A percentile compares a stretch with the other conserved stretches of the same genome.
These are phyloP conservation scores for Lepidurus packardi DNA, from an alignment of 1,140 invertebrate genomes.

Conservation along the genomic window DNA sequence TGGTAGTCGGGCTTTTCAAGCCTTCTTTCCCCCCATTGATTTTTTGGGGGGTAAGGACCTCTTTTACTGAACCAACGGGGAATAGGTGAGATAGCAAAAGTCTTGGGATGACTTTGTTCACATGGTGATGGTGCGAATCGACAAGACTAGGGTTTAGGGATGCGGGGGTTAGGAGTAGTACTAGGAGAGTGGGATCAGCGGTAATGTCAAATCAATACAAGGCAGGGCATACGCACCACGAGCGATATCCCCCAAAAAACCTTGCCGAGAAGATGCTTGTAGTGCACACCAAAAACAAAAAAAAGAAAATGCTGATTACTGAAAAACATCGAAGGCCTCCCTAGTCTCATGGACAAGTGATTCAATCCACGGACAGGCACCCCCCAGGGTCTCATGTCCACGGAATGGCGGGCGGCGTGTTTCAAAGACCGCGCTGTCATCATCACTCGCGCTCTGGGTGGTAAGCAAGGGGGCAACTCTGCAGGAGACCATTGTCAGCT, in stretches of 20 bases:
- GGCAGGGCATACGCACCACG: background rate
- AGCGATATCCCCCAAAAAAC: background rate
- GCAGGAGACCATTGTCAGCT: constrained; percentile 10
- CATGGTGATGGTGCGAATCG: constrained; percentile 1
- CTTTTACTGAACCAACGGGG: background rate
- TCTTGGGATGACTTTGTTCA: constrained; percentile 8
- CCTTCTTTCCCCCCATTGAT: background rate
- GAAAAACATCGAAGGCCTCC: constrained; percentile 15
- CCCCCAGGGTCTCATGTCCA: constrained; percentile 25
- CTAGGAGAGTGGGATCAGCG: background rate
- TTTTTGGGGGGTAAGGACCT: background rate
- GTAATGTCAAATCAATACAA: constrained; percentile 18
- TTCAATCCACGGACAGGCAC: constrained; percentile 30
- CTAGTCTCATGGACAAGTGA: constrained; percentile 24
- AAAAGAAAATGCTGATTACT: constrained; percentile 22
- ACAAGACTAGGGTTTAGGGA: background rate
- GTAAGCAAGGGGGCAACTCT: constrained; percentile 41
- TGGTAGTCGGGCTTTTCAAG: background rate
- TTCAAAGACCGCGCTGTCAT: constrained; percentile 46
- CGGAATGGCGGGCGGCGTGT: constrained; percentile 32
- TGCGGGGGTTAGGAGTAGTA: too few relatives aligned
- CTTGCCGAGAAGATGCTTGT: background rate
- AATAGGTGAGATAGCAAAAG: background rate
- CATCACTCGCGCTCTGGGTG: constrained; percentile 49
- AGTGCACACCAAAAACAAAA: background rate